Base-by-base conservation (phyloP, 2,888 invertebrate species). In the Conistra vaccinii region DNA sequence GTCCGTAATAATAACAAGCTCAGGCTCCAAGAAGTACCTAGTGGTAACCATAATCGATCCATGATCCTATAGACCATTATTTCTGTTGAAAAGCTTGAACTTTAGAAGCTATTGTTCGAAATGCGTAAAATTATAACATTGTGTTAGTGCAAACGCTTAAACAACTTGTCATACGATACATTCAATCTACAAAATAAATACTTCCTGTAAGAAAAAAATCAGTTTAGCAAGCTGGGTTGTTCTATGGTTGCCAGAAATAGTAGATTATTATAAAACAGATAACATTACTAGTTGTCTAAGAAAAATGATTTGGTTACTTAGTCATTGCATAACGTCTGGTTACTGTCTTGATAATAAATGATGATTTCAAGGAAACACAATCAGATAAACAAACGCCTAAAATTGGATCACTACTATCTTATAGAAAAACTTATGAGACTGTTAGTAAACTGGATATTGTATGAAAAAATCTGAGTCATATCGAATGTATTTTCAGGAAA, bases 81-180 rank as follows among this genome's bases (percentile, higher is more conserved):
- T 83, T 83, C 72, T 73, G 75, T 83, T 79, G 67, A 75, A 75
- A 82, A 72, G 63, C 55, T 67, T 66, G 71, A 74, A 69, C 69
- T 83, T 79, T 78, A 71, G 63, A 73, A 72, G 79, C 83, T 73
- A 79, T 79, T 75, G 79, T 79, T 83, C 14, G 67, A 76, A 82
- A 82, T 73, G 69, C 63, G 57, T 79, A 75, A 79, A 82, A 83
- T 63, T 75, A 69, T 78, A 82, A 75, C 79, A 75, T 79, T 72
- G 83, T 83, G 74, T 82, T 63, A 71, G 55, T 78, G 55, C 61
- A 69, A 78, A 69, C 57, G 57, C 65, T 61, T 73, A 65, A 71
- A 82, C 73, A 78, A 74, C 55, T 71, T 78, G 69, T 79, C 79
- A 83, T 61, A 57, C 45, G 69, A 82, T 73, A 69, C 71, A 72